Base-by-base conservation (phyloP, 2,888 invertebrate genomes). In the Gymnosoma rotundatum region DNA sequence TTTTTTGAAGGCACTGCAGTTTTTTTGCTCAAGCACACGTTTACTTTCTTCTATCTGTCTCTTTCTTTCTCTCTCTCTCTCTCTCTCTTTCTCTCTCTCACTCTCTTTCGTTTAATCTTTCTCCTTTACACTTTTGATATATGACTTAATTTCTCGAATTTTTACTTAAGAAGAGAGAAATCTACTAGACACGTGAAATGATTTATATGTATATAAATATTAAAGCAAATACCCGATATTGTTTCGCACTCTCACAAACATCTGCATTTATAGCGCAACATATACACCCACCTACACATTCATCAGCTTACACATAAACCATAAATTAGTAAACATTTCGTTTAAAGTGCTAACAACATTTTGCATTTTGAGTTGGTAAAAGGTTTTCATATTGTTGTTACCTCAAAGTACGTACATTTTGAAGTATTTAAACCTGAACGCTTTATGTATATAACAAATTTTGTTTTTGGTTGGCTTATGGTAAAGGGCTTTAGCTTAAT, bases 21-120 rank as follows among this genome's bases (percentile, higher is more conserved):
- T 81, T 86, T n/a, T 88, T 84, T 86, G 87, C 87, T 83, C 78
- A 83, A 86, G 87, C 87, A 87, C 86, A 82, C 85, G 50, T 70
- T 64, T 21, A 48, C 45, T 61, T 61, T 75, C 12, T 70, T 21
- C 45, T n/a, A 4, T 75, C 38, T 38, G 14, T 36, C 45, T 58
- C 60, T 61, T 70, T 69, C 52, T 70, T 7, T 70, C 21, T 38
- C n/a, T 36, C 50, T 58, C 12, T 75, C 64, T 70, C 58, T 45
- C 12, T 67, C 50, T 66, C 20, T 70, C 12, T n/a, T n/a, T 52
- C 45, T 76, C 36, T 32, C 36, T 48, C 81, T 72, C n/a, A n/a
- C 21, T 42, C 21, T 52, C 38, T 64, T 69, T 38, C 45, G 52
- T n/a, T 42, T 18, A 32, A 45, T 66, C 8, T 74, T 21, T 80